Evolutionary conservation across 2,797 vertebrate species (phyloP), one percentile per base, ranked within the genome.

Genomic region (Leptatherina wallacei): DNA sequence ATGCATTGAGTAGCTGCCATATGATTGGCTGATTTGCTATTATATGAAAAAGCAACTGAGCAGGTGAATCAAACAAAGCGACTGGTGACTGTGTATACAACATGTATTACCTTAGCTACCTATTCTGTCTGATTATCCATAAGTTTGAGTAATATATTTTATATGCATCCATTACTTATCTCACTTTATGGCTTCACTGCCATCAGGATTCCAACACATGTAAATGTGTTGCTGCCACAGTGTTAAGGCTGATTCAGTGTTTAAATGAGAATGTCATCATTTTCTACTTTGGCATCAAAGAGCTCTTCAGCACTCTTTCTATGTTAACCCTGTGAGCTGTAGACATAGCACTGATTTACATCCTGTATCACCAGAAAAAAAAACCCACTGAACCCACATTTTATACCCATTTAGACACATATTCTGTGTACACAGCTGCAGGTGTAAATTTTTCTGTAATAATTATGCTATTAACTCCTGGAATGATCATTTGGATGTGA

Each of bases 401-500:
- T 56, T 32, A 12, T 2, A 16, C 29, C 24, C 33, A 33, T 42
- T 16, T 33, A 63, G 18, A 33, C 42, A n/a, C 18, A 14, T 18
- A 9, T 30, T 60, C 33, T 55, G 27, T 29, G 13, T 8, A 18
- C 47, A 64, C 11, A 51, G 56, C 22, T 54, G 16, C 47, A 74
- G 56, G 55, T 30, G 60, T 20, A 14, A 2, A 2, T 62, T 61
- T 65, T 54, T 42, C 56, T 60, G 9, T 51, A 49, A 57, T 78
- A 72, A 66, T 62, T 42, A 44, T 22, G 8, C 58, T 42, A 55
- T 78, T 73, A 71, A 40, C 55, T 40, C 54, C 44, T 52, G 61
- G 59, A 66, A 70, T 59, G 73, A 61, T 55, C n/a, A 68, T 65
- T 72, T 73, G 60, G 33, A 33, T 78, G 40, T 66, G 40, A 77